Evolutionary conservation across 2,797 vertebrate species (phyloP).

Genomic region (Huso huso): DNA sequence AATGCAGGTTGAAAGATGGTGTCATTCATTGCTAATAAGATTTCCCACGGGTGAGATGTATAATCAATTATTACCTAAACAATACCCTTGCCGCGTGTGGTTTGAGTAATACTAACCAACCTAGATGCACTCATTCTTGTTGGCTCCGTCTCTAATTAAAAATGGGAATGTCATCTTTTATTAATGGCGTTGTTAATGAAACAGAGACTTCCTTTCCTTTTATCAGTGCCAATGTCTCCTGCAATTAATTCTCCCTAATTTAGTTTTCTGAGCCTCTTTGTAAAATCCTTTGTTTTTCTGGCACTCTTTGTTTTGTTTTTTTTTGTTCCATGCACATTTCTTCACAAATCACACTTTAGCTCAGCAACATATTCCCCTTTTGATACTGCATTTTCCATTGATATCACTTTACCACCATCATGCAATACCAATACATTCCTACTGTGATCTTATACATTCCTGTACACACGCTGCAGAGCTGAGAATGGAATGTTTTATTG

Average conservation of each 20-base stretch:
- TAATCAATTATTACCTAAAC: too few relatives aligned
- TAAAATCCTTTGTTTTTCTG: not conserved
- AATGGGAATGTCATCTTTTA: constrained; percentile 48
- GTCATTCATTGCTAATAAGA: too few relatives aligned
- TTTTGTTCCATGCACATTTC: not conserved
- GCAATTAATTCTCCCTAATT: constrained; percentile 46
- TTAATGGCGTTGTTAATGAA: constrained; percentile 54
- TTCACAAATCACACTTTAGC: not conserved
- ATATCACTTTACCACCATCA: not conserved
- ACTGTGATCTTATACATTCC: too few relatives aligned
- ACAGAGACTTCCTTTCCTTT: constrained; percentile 32
- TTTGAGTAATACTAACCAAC: not conserved
- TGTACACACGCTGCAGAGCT: too few relatives aligned
- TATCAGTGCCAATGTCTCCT: constrained; percentile 43
- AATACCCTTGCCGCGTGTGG: not conserved
- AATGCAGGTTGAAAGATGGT: too few relatives aligned
- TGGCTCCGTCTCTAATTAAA: constrained; percentile 38
- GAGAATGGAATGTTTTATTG: too few relatives aligned
- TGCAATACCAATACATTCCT: not conserved
- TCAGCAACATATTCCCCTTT: not conserved
- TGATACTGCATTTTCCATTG: not conserved
- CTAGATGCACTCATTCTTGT: constrained; percentile 20
- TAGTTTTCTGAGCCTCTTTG: not conserved
- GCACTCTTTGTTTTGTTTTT: not conserved
- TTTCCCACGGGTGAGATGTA: too few relatives aligned